phyloP scores from a whole-genome alignment of 2,113 vertebrate species.

The Nymphicus hollandicus region DNA sequence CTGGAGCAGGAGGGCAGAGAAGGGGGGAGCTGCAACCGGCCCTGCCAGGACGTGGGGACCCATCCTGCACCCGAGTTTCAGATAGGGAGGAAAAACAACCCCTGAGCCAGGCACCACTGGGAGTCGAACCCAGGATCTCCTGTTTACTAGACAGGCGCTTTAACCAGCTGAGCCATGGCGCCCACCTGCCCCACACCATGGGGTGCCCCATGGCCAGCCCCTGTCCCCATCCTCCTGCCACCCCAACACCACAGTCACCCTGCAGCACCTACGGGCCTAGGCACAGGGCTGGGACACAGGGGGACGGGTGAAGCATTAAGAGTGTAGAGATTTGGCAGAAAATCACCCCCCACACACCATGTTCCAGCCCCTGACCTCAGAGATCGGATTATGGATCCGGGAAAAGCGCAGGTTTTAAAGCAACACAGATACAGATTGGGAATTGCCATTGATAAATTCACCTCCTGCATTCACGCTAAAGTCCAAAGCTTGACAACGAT shows the following conservation, averaged over 20 bases:
- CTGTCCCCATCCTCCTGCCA: neutral
- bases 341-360: too few relatives aligned
- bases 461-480: neutral
- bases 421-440: neutral
- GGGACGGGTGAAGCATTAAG: too few relatives aligned
- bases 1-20: accelerated
- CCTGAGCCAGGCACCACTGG: conserved; percentile 75
- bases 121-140: conserved; percentile 87
- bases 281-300: neutral
- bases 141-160: conserved; percentile 87
- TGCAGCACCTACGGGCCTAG: neutral
- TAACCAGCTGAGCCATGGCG: conserved; percentile 81
- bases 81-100: neutral
- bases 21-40: accelerated
- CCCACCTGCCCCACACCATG: neutral
- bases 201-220: neutral
- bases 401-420: neutral
- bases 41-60: accelerated
- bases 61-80: neutral
- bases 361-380: neutral
- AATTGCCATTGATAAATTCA: neutral
- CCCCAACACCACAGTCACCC: neutral
- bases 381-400: neutral
- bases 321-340: too few relatives aligned
- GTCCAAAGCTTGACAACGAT: neutral